Evolutionary conservation across 2,888 invertebrate species (phyloP), one percentile per base, ranked within the genome.

Genomic region (Sepiola atlantica): DNA sequence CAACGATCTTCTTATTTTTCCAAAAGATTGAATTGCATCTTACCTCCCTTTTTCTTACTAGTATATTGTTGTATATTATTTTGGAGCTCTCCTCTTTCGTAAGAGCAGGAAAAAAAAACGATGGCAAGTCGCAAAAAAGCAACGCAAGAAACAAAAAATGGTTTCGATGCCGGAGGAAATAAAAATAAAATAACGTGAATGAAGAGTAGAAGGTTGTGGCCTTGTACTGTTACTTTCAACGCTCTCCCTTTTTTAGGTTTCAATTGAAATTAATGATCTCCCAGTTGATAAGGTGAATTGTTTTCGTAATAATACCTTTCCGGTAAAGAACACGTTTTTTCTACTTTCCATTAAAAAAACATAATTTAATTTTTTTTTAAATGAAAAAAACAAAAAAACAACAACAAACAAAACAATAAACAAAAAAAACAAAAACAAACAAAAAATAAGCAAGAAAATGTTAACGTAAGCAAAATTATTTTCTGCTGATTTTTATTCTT

Each of bases 241-340:
- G 16, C 32, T 20, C 32, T 12, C 18, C n/a, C n/a, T 77, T 77
- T 77, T 16, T 14, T 32, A 14, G 77, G 77, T 77, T 77, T n/a
- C 77, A 77, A 77, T 77, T 77, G 77, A 77, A 77, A 77, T 77
- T 77, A 77, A 77, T 77, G 77, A 77, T 77, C n/a, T 20, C 14
- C n/a, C n/a, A 77, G n/a, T 77, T 77, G 77, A 77, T 77, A 77
- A 77, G 77, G n/a, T 77, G 77, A 32, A 77, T 77, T 77, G 77
- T 77, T 77, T 77, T 77, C 77, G n/a, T 77, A 77, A 77, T 77
- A 77, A 77, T 77, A 77, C 77, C 77, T 77, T 77, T 32, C n/a
- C 77, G 77, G 77, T 77, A 32, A 77, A 61, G 28, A 61, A 28
- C 10, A 10, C 24, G 28, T 61, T 10, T 24, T 28, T 28, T n/a